Percentiles rank a stretch among this genome's conserved stretches.
phyloP scores from a whole-genome alignment of 1,140 invertebrate genomes.

The Drosophila sulfurigaster region DNA sequence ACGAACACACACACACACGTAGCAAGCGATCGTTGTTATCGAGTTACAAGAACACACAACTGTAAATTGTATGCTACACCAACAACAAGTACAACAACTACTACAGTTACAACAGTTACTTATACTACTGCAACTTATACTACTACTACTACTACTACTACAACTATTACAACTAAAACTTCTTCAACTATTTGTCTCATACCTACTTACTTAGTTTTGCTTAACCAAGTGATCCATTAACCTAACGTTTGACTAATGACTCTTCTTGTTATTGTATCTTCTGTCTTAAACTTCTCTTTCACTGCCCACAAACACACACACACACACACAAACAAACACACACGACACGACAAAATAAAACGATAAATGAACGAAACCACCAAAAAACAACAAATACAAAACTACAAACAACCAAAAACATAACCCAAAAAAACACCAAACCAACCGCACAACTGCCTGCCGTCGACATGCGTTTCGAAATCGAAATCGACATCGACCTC shows the following conservation, averaged over 20 bases:
- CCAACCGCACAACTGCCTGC: constrained; percentile 72
- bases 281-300: constrained; percentile 83
- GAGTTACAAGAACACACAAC: neutral
- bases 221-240: constrained; percentile 74
- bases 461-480: constrained; percentile 49
- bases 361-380: constrained; percentile 25
- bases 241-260: constrained; percentile 78
- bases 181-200: constrained; percentile 58
- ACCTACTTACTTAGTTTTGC: constrained; percentile 56
- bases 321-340: constrained; percentile 22
- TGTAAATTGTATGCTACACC: constrained; percentile 11
- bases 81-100: neutral
- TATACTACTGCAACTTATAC: constrained; percentile 1
- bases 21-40: constrained; percentile 7
- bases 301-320: constrained; percentile 68
- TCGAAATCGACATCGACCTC: constrained; percentile 21
- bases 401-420: constrained; percentile 11
- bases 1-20: neutral
- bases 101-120: constrained; percentile 7
- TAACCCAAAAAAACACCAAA: constrained; percentile 29
- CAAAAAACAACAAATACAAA: constrained; percentile 22
- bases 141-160: constrained; percentile 8
- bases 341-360: constrained; percentile 26
- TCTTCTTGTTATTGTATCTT: constrained; percentile 83
- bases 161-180: constrained; percentile 20